phyloP scores from a whole-genome alignment of 2,888 invertebrate genomes.

The Sphaerophoria taeniata region DNA sequence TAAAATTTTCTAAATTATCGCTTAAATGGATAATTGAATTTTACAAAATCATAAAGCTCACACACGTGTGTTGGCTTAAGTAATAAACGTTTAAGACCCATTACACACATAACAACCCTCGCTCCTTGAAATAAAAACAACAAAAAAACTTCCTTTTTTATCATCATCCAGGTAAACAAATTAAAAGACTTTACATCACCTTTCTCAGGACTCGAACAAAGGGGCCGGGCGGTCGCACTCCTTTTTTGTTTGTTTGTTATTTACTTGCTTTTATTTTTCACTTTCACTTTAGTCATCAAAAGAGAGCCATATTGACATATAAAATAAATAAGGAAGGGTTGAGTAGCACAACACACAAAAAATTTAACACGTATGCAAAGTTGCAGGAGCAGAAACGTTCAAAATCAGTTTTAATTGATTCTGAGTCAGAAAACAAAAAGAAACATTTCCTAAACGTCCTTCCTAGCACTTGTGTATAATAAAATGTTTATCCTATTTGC shows the following conservation, averaged over 20 bases:
- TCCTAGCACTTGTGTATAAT: constrained; percentile 24
- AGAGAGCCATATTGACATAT: constrained; percentile 64
- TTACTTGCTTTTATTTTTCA: not conserved
- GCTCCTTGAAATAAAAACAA: not conserved
- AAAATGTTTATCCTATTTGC: constrained; percentile 71
- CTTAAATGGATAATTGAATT: constrained; percentile 63
- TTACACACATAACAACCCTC: constrained; percentile 1
- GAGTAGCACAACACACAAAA: constrained; percentile 37
- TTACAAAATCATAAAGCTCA: constrained; percentile 17
- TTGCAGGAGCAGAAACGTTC: not conserved
- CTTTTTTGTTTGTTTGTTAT: constrained; percentile 10
- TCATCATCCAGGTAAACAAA: constrained; percentile 57
- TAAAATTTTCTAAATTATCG: constrained; percentile 58
- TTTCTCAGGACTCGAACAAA: not conserved
- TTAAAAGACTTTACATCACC: constrained; percentile 67
- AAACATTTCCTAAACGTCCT: constrained; percentile 40
- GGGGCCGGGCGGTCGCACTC: constrained; percentile 15
- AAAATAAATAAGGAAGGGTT: constrained; percentile 38
- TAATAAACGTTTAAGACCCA: not conserved
- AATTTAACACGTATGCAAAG: not conserved
- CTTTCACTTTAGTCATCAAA: not conserved
- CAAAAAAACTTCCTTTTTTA: not conserved
- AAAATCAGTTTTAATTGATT: constrained; percentile 69
- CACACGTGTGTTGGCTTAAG: constrained; percentile 44
- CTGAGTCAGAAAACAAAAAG: constrained; percentile 33